These are phyloP conservation scores for Cantharis lateralis DNA, from an alignment of 2,888 invertebrate species.

Conservation along the genomic window DNA sequence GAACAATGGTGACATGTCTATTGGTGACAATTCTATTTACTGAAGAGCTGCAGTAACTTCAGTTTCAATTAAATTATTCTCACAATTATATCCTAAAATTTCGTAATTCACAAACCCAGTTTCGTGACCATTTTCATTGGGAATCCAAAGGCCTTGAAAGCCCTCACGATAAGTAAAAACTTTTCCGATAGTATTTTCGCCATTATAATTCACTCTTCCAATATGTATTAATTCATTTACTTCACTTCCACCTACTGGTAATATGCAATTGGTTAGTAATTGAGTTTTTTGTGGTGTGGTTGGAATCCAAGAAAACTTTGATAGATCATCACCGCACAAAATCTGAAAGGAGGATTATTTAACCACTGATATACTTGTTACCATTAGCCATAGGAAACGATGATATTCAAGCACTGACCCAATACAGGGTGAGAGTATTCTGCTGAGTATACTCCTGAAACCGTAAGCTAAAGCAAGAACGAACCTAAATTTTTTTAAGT, in stretches of 20 bases:
- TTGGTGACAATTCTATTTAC: no score
- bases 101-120: not conserved
- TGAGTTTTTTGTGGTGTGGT: not conserved
- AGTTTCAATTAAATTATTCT: no score
- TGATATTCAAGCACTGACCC: no score
- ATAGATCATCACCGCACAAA: not conserved
- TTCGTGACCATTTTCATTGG: not conserved
- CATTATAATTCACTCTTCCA: slow-evolving; percentile 2
- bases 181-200: not conserved
- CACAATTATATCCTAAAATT: slow-evolving; percentile 1
- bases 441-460: no score
- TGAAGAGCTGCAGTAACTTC: no score
- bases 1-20: no score
- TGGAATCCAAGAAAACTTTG: not conserved
- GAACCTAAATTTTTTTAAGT: no score
- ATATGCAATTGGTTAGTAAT: not conserved
- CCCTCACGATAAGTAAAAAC: no score
- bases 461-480: no score
- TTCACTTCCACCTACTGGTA: slow-evolving; percentile 1
- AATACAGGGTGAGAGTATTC: no score
- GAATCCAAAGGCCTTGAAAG: slow-evolving; percentile 3
- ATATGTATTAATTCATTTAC: not conserved
- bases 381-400: no score
- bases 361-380: no score
- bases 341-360: not conserved